Conservation (phyloP, 2,113 vertebrate species). For the Gavialis gangeticus region DNA sequence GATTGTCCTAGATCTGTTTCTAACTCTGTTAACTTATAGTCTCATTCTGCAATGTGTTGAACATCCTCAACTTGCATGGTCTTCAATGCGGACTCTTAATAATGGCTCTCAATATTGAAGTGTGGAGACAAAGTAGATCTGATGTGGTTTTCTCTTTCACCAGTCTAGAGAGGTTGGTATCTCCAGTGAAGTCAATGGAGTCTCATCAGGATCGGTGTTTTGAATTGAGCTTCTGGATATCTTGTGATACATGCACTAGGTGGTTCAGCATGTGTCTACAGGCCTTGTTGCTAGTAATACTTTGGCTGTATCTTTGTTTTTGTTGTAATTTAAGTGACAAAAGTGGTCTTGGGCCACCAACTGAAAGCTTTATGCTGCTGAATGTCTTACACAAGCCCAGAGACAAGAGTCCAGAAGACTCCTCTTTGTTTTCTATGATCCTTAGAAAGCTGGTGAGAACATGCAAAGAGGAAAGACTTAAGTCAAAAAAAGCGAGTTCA, state of each 20-base stretch:
- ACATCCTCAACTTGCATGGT: background rate
- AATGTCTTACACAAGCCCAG: background rate
- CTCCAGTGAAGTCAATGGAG: background rate
- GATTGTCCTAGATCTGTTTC: background rate
- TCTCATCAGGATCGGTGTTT: accelerated
- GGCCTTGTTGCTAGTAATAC: background rate
- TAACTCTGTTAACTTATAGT: background rate
- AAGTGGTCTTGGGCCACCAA: background rate
- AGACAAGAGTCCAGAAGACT: background rate
- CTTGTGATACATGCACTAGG: background rate
- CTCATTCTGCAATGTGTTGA: accelerated
- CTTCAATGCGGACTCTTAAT: background rate
- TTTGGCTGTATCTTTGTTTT: conserved; percentile 37
- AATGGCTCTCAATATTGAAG: background rate
- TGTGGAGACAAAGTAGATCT: background rate
- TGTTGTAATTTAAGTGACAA: conserved; percentile 2
- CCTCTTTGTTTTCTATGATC: background rate
- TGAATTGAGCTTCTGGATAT: background rate
- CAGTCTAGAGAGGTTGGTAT: background rate
- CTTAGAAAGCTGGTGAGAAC: background rate
- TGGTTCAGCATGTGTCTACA: background rate
- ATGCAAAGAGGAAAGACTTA: background rate
- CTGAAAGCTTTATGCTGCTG: background rate
- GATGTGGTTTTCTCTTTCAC: background rate
- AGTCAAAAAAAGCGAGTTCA: background rate